phyloP scores from a whole-genome alignment of 1,140 invertebrate genomes.

The Ceratina australensis region DNA sequence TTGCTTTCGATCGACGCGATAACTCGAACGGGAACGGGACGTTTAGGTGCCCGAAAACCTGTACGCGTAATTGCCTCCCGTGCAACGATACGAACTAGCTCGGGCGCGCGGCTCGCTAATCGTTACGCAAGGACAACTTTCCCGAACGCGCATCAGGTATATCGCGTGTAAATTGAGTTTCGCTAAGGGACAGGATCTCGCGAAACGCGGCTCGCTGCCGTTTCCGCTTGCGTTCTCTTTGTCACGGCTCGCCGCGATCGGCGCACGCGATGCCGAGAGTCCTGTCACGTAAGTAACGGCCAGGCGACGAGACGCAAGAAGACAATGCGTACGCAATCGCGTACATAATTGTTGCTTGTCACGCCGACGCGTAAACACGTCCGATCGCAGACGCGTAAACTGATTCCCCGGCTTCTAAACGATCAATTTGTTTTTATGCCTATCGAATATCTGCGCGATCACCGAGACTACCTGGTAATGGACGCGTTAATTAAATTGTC shows the following conservation, averaged over 20 bases:
- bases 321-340: slow-evolving; percentile 35
- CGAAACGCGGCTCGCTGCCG: background rate
- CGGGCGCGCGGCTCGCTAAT: background rate
- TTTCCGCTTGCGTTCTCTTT: slow-evolving; percentile 43
- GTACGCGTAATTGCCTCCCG: too few relatives aligned
- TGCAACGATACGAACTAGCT: background rate
- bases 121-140: background rate
- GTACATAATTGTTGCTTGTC: slow-evolving; percentile 21
- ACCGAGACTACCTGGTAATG: too few relatives aligned
- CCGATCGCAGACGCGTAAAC: background rate
- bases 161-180: too few relatives aligned
- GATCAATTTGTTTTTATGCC: background rate
- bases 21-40: background rate
- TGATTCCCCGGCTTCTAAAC: background rate
- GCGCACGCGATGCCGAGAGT: slow-evolving; percentile 18
- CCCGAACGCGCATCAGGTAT: too few relatives aligned
- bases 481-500: too few relatives aligned
- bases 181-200: background rate
- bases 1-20: slow-evolving; percentile 23
- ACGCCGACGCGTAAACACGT: slow-evolving; percentile 26
- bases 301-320: slow-evolving; percentile 25
- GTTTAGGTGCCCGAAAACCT: background rate
- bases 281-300: slow-evolving; percentile 39
- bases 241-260: background rate
- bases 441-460: too few relatives aligned